Percentiles rank a stretch among this genome's conserved stretches.
Conservation (phyloP, 1,140 invertebrate species). For the Brachionus koreanus region DNA sequence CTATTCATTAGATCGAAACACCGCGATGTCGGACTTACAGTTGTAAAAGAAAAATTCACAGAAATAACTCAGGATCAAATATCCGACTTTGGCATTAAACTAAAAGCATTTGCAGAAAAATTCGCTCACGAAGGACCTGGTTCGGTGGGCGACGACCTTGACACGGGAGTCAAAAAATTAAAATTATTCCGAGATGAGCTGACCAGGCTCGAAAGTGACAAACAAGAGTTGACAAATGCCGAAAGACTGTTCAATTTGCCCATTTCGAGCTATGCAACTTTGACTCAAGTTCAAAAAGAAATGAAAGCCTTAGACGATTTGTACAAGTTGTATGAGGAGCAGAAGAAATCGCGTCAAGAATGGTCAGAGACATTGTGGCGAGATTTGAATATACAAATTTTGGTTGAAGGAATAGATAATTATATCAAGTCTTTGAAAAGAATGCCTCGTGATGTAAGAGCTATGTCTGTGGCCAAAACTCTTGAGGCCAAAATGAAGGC, state of each 20-base stretch:
- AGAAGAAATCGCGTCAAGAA: conserved; percentile 68
- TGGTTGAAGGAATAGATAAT: conserved; percentile 78
- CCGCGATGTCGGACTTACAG: conserved; percentile 56
- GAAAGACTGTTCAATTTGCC: conserved; percentile 80
- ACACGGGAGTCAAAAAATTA: conserved; percentile 53
- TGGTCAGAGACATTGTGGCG: conserved; percentile 83
- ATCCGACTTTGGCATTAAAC: conserved; percentile 11
- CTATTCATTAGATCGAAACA: conserved; percentile 57
- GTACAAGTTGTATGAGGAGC: conserved; percentile 73
- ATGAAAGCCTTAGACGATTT: conserved; percentile 70
- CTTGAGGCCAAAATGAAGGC: conserved; percentile 78
- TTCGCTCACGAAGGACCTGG: conserved; percentile 6
- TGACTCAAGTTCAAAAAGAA: conserved; percentile 68
- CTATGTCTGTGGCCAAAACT: conserved; percentile 64
- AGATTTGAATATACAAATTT: conserved; percentile 73
- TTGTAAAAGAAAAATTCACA: conserved; percentile 67
- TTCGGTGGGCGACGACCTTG: conserved; percentile 42
- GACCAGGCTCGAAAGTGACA: conserved; percentile 65
- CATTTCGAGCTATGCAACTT: conserved; percentile 73
- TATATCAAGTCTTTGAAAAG: conserved; percentile 74
- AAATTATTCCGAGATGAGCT: conserved; percentile 69
- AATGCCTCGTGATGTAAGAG: conserved; percentile 63
- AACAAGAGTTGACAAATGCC: conserved; percentile 69
- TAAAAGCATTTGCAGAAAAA: conserved; percentile 26
- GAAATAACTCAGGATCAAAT: conserved; percentile 55